Conservation (phyloP, 2,888 invertebrate species). For the Caenorhabditis sulstoni region DNA sequence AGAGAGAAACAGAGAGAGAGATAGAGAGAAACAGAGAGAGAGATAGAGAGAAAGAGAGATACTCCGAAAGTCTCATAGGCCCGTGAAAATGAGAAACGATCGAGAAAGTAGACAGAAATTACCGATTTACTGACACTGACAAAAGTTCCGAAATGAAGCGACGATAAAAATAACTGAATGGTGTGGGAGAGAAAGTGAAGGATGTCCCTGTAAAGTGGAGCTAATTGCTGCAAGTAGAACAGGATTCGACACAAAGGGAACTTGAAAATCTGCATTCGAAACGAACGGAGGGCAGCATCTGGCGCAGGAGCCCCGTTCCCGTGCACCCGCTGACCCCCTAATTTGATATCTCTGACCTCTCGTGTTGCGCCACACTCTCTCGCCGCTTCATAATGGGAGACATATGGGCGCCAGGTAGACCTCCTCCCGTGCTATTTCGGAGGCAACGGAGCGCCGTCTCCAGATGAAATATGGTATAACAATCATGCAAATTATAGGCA, state of each 20-base stretch:
- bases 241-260: neutral
- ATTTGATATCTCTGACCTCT: constrained; percentile 46
- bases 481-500: constrained; percentile 51
- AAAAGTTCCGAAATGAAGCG: constrained; percentile 22
- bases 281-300: constrained; percentile 34
- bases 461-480: constrained; percentile 55
- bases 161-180: constrained; percentile 34
- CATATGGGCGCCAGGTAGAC: constrained; percentile 56
- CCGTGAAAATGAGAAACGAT: neutral
- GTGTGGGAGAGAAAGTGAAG: constrained; percentile 10
- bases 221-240: constrained; percentile 36
- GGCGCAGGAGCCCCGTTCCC: constrained; percentile 24
- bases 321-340: constrained; percentile 47
- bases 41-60: too few species aligned
- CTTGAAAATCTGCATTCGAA: constrained; percentile 5
- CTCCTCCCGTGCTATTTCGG: constrained; percentile 23
- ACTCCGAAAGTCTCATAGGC: neutral
- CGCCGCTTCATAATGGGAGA: constrained; percentile 35
- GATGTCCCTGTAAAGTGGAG: constrained; percentile 38
- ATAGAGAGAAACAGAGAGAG: too few species aligned
- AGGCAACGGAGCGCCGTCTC: constrained; percentile 6
- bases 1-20: too few species aligned
- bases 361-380: constrained; percentile 12
- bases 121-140: neutral
- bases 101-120: too few species aligned